A percentile compares a stretch with the other conserved stretches of the same genome.
phyloP scores from a whole-genome alignment of 2,888 invertebrate species.

The Physocephala rufipes region DNA sequence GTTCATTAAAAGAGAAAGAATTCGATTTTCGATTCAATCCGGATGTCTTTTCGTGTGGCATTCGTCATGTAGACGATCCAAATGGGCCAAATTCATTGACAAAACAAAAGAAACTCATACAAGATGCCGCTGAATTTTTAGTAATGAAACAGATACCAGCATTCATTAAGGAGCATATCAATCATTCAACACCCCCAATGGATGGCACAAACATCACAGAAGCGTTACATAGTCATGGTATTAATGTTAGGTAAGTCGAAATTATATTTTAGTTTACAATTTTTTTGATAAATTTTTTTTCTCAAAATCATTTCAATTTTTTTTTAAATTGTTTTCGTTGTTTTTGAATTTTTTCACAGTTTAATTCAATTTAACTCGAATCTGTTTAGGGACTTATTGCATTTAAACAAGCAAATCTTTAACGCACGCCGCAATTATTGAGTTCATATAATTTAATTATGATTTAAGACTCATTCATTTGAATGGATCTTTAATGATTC shows the following conservation, averaged over 20 bases:
- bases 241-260: constrained; percentile 76
- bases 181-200: constrained; percentile 93
- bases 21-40: constrained; percentile 98
- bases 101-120: constrained; percentile 88
- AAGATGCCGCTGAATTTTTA: constrained; percentile 95
- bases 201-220: constrained; percentile 94
- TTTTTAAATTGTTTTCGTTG: not conserved
- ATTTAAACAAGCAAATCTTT: no score
- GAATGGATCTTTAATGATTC: no score
- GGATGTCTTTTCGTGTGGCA: constrained; percentile 96
- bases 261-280: no score
- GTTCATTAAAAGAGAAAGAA: constrained; percentile 93
- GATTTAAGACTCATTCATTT: no score
- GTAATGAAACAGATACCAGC: constrained; percentile 93
- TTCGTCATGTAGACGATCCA: constrained; percentile 78
- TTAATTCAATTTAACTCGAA: no score
- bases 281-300: no score
- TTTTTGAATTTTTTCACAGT: no score
- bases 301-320: not conserved
- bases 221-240: constrained; percentile 93
- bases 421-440: no score
- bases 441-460: no score
- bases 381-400: no score
- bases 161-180: constrained; percentile 89
- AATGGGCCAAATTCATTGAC: constrained; percentile 76